Percentiles rank a stretch among this genome's conserved stretches.
Evolutionary conservation across 2,113 vertebrate species (phyloP).

Genomic region (Dendropsophus ebraccatus): DNA sequence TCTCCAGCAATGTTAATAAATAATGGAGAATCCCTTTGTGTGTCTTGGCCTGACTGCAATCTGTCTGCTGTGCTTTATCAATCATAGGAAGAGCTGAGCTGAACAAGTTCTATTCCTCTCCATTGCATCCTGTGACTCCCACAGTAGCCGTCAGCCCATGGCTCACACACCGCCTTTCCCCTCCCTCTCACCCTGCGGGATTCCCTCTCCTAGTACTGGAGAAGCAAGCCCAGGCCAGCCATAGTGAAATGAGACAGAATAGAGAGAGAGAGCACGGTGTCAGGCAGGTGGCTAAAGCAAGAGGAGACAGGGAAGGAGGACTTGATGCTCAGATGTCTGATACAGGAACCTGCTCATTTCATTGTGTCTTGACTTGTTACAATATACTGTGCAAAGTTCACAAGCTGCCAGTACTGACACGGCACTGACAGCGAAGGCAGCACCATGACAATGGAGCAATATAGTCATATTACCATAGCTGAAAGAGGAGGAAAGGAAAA

Average conservation of each 20-base stretch:
- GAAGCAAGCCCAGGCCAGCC: slow-evolving; percentile 48
- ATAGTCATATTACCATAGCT: neutral
- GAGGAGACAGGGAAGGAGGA: neutral
- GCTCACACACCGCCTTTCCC: slow-evolving; percentile 20
- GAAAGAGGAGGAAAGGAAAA: neutral
- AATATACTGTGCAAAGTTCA: slow-evolving; percentile 25
- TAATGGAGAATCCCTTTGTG: slow-evolving; percentile 19
- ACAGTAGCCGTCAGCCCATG: slow-evolving; percentile 48
- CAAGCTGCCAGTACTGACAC: neutral
- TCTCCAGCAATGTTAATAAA: slow-evolving; percentile 6
- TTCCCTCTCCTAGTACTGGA: slow-evolving; percentile 28
- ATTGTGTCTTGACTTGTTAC: slow-evolving; percentile 53
- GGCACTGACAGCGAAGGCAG: neutral
- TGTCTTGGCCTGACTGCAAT: slow-evolving; percentile 16
- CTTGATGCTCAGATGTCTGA: slow-evolving; percentile 1
- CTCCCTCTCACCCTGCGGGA: slow-evolving; percentile 47
- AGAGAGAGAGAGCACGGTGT: neutral
- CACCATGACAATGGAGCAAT: slow-evolving; percentile 12
- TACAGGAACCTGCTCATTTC: slow-evolving; percentile 16
- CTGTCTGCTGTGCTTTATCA: slow-evolving; percentile 38
- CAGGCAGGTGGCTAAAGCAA: slow-evolving; percentile 42
- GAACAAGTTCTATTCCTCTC: slow-evolving; percentile 30
- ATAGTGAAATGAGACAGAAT: slow-evolving; percentile 16
- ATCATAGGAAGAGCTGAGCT: neutral
- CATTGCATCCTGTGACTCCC: slow-evolving; percentile 56